Evolutionary conservation across 2,888 invertebrate genomes (phyloP), one percentile per base, ranked within the genome.

Genomic region (Athripsodes cinereus): DNA sequence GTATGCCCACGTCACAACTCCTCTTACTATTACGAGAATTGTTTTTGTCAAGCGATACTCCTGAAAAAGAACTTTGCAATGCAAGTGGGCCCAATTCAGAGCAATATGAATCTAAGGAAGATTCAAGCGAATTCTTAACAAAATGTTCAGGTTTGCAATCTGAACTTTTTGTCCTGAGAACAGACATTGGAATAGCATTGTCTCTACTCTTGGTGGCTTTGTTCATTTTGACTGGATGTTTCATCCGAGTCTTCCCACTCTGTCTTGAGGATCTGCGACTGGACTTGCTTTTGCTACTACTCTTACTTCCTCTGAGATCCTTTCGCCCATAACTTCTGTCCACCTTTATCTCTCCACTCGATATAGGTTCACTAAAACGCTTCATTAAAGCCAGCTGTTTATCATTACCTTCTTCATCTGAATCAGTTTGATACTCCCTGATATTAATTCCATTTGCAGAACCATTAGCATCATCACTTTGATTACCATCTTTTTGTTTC

Each of bases 1-100:
- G 81, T n/a, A 81, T 80, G 8, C 80, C 81, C 8, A 81, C 80
- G 64, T 81, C 81, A 53, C 76, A 80, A 49, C 81, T 81, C 1
- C 75, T 78, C 65, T 78, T 78, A 59, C 80, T 80, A 55, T 76
- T 79, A 8, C 76, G 72, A 11, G 78, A 78, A 66, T 72, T 70
- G 6, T 72, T 71, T 63, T 74, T 76, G 18, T 74, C 74, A 0
- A 71, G 72, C 1, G 79, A 79, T 26, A 72, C 67, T 1, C 73
- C 77, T 1, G 80, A 81, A 52, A 73, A 71, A 1, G 75, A 76
- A 59, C 70, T 79, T 52, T 73, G 73, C 16, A 66, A 22, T 67
- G 68, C 63, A 2, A 77, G 71, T 46, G 74, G 69, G 61, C 76
- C 75, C 53, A 80, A 65, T 65, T 79, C 80, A 1, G 75, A 72